Base-by-base conservation (phyloP, 1,140 invertebrate genomes). In the Ctenoplectra terminalis region DNA sequence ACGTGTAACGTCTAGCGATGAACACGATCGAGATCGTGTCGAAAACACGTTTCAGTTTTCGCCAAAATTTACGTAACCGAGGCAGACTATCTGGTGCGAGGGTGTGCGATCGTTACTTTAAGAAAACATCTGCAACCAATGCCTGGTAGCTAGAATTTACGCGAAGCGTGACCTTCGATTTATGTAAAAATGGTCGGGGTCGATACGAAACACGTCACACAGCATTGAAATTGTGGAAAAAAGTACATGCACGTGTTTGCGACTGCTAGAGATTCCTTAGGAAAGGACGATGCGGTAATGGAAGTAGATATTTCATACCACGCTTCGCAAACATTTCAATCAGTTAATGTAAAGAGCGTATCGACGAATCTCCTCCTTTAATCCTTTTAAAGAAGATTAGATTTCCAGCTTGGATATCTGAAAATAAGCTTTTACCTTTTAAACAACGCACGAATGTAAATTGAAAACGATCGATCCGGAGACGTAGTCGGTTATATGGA, bases 1-100 rank as follows among this genome's bases (percentile, higher is more conserved):
- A 86, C 76, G 29, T 83, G 85, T 80, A 58, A 48, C 37, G 13
- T 20, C 4, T 34, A 6, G 7, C n/a, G 48, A 34, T 5, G 61
- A 26, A 66, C 31, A 34, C 15, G 56, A 61, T 46, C 1, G 34
- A 40, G 13, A 13, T 26, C 46, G 31, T n/a, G 69, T 26, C 34
- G 58, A 73, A 70, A 48, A 48, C 29, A 17, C 31, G 1, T 40
- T 48, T 60, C 52, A 17, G 23, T 46, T n/a, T 43, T 29, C 48
- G 46, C 69, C n/a, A 52, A n/a, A 73, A 73, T 71, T 61, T 61
- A 71, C 48, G 43, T 50, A 63, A 63, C 72, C 43, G 31, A n/a
- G 20, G 8, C 56, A 54, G 15, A 31, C n/a, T 73, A 61, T 60
- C 43, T 48, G 6, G 43, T 54, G 37, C 52, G n/a, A 29, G 6